phyloP scores from a whole-genome alignment of 2,888 invertebrate species.

The Lobophora halterata region DNA sequence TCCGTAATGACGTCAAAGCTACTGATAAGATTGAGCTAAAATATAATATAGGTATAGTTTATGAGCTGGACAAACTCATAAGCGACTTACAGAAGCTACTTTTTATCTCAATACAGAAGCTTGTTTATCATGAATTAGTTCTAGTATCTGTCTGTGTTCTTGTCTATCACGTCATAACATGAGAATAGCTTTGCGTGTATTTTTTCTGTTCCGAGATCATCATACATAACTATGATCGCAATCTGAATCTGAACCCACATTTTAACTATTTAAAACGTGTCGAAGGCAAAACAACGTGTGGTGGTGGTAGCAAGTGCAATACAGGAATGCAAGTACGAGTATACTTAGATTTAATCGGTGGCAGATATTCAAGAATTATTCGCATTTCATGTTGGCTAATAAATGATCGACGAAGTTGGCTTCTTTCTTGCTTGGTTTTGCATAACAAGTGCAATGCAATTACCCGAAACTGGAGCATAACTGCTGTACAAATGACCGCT shows the following conservation, averaged over 20 bases:
- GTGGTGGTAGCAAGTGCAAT: constrained; percentile 16
- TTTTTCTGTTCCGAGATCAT: too few species aligned
- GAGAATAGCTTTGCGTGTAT: too few species aligned
- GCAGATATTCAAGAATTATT: constrained; percentile 56
- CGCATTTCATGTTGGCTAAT: constrained; percentile 52
- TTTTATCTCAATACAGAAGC: too few species aligned
- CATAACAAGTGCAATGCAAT: constrained; percentile 65
- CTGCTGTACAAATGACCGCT: constrained; percentile 49
- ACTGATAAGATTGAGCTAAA: too few species aligned
- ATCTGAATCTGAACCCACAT: constrained; percentile 16
- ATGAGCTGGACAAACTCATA: too few species aligned
- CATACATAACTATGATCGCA: too few species aligned
- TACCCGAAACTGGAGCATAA: constrained; percentile 64
- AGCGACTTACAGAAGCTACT: too few species aligned
- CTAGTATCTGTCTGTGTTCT: too few species aligned
- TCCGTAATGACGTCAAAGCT: too few species aligned
- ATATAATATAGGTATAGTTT: too few species aligned
- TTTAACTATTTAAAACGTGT: constrained; percentile 18
- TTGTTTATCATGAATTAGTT: too few species aligned
- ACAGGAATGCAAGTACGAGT: constrained; percentile 30
- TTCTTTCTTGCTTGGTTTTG: constrained; percentile 51
- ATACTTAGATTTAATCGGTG: constrained; percentile 31
- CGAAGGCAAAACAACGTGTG: constrained; percentile 14
- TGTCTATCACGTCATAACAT: too few species aligned
- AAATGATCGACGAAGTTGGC: constrained; percentile 48